A percentile compares a stretch with the other conserved stretches of the same genome.
phyloP scores from a whole-genome alignment of 1,140 invertebrate species.

The Drosophila arawakana region DNA sequence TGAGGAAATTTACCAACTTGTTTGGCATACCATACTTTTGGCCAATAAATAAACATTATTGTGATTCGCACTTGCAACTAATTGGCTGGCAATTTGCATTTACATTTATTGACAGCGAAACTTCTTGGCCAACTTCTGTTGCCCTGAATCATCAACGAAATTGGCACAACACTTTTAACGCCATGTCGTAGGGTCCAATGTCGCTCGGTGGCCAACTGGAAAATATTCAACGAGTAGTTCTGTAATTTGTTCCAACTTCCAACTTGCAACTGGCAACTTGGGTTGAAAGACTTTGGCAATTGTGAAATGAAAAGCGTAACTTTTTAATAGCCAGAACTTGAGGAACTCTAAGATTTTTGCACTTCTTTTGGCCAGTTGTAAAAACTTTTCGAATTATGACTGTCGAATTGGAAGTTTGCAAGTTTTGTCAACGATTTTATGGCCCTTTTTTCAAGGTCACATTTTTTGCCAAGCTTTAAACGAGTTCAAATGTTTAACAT shows the following conservation, averaged over 20 bases:
- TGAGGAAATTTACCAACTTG: conserved; percentile 3
- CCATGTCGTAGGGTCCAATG: conserved; percentile 33
- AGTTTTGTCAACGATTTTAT: conserved; percentile 32
- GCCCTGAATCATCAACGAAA: conserved; percentile 20
- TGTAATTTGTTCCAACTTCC: conserved; percentile 63
- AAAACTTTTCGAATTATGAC: conserved; percentile 68
- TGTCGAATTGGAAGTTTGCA: conserved; percentile 45
- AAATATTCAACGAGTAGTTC: conserved; percentile 64
- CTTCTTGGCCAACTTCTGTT: conserved; percentile 34
- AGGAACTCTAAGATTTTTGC: conserved; percentile 43
- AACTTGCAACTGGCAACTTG: conserved; percentile 55
- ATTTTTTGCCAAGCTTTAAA: no score
- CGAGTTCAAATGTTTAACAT: no score
- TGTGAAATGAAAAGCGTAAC: conserved; percentile 73
- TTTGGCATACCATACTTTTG: not conserved
- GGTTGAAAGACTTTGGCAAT: conserved; percentile 44
- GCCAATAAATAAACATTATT: conserved; percentile 52
- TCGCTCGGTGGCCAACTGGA: conserved; percentile 49
- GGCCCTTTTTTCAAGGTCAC: conserved; percentile 26
- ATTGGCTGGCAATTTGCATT: conserved; percentile 72
- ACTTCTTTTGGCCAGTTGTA: conserved; percentile 34
- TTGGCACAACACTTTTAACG: conserved; percentile 35
- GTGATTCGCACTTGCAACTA: conserved; percentile 47
- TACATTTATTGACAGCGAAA: conserved; percentile 64
- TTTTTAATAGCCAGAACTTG: conserved; percentile 75